Evolutionary conservation across 2,797 vertebrate genomes (phyloP), one percentile per base, ranked within the genome.

Genomic region (Selene dorsalis): DNA sequence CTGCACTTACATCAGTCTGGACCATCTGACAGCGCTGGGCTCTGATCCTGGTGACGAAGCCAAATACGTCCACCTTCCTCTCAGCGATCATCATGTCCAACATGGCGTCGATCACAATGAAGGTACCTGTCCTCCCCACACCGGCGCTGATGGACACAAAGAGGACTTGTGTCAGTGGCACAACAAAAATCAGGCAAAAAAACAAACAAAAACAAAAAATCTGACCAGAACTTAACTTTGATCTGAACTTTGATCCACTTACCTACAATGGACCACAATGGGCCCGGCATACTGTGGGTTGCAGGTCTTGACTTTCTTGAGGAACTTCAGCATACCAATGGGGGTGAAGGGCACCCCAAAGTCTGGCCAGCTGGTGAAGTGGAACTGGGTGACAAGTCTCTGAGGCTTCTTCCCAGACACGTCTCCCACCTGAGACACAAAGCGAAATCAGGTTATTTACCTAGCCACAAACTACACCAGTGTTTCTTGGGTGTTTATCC

Each of bases 21-120:
- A 99, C 98, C 98, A 99, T 99, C 95, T 99, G 98, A 93, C 98
- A 98, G 88, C 98, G 97, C 89, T 99, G 98, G 24, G 98, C 98
- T 74, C 98, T 92, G 92, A 99, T 99, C 32, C 97, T 95, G 64
- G 98, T 98, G 69, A 99, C 98, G 3, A 99, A 99, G 68, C 98
- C 97, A 5, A 97, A 99, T 16, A 98, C 98, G 0, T 99, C 98
- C 83, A 99, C 98, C 91, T 99, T 99, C 91, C 94, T 95, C 93
- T 99, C 96, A 0, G 94, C 47, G 0, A 88, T 91, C 98, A 99
- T 99, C 98, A 99, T 99, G 94, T 99, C 98, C 93, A 99, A 94
- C 98, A 99, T 99, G 92, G 98, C 98, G 14, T 99, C 98, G 9
- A 99, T 99, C 87, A 99, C 98, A 0, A 99, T 96, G 86, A 99